Evolutionary conservation across 2,113 vertebrate species (phyloP), one percentile per base, ranked within the genome.

Genomic region (Plecotus auritus): DNA sequence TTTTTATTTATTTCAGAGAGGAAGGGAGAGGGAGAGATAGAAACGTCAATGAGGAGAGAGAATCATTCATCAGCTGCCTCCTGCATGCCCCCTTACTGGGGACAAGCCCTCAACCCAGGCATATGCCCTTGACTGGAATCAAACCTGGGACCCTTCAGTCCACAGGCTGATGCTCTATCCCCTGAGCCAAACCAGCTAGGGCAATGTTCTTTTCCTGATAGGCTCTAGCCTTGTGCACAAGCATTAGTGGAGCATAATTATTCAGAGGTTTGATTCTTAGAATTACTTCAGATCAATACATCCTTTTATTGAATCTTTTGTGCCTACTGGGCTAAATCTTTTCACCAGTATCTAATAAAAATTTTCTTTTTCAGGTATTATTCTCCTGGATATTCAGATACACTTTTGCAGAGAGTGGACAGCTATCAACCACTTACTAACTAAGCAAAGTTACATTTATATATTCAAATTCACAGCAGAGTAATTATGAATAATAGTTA

Each of bases 331-430:
- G 92, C 47, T 90, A 59, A 72, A 93, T 80, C 28, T 66, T 89
- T 83, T 85, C 72, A 49, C 37, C 67, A n/a, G 81, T 59, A 66
- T 92, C 96, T 98, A 95, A 98, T 32, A 74, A 30, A 86, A 96
- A 96, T 97, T 97, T 98, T 98, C 82, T 98, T 67, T 99, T 98
- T 78, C 98, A 99, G 99, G 98, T 99, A 99, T 97, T 99, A 99
- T 96, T 99, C 99, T 35, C 99, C 99, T 80, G 99, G 99, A 93
- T 99, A 99, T 98, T 99, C 99, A 14, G 99, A 99, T n/a, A 98
- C 97, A 37, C 98, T 99, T 97, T 97, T 99, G 98, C 98, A 99
- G 97, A 99, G 98, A 56, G 96, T 99, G 77, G 99, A 99, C 89
- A 98, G 98, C 94, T 99, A 99, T 97, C 99, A 99, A 85, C 99